Percentiles rank a stretch among this genome's conserved stretches.
phyloP scores from a whole-genome alignment of 2,113 vertebrate genomes.

The Cavia porcellus region DNA sequence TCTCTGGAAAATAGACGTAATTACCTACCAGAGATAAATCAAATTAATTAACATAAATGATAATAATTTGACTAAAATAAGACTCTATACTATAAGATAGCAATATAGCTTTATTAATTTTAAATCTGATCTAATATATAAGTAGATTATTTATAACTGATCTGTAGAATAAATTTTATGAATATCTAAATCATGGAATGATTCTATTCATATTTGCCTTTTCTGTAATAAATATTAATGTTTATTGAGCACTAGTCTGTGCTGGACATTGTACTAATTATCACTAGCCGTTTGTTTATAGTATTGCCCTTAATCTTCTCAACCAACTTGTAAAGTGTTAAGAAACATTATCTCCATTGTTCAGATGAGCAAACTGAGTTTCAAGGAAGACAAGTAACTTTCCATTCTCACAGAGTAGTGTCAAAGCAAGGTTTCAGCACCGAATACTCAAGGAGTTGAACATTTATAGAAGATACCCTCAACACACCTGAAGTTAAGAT shows the following conservation, averaged over 20 bases:
- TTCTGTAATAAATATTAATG: neutral
- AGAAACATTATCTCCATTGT: neutral
- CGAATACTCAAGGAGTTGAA: neutral
- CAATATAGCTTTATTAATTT: neutral
- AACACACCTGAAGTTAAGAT: neutral
- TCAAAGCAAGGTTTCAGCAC: neutral
- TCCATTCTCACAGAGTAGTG: neutral
- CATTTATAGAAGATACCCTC: neutral
- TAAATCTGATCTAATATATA: neutral
- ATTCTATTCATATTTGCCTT: neutral
- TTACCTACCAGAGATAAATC: neutral
- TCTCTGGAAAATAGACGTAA: neutral
- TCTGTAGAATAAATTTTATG: neutral
- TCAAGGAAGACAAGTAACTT: neutral
- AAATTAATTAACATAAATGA: conserved; percentile 12
- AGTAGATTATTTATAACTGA: neutral
- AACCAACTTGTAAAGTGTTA: neutral
- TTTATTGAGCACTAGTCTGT: neutral
- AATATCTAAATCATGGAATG: neutral
- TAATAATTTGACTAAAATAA: conserved; percentile 17
- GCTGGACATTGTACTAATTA: neutral
- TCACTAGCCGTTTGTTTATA: neutral
- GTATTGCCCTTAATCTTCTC: neutral
- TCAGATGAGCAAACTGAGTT: neutral
- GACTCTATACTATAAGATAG: neutral